These are phyloP conservation scores for Scolopax bukidnonensis DNA, from an alignment of 2,797 vertebrate species.

Conservation along the genomic window DNA sequence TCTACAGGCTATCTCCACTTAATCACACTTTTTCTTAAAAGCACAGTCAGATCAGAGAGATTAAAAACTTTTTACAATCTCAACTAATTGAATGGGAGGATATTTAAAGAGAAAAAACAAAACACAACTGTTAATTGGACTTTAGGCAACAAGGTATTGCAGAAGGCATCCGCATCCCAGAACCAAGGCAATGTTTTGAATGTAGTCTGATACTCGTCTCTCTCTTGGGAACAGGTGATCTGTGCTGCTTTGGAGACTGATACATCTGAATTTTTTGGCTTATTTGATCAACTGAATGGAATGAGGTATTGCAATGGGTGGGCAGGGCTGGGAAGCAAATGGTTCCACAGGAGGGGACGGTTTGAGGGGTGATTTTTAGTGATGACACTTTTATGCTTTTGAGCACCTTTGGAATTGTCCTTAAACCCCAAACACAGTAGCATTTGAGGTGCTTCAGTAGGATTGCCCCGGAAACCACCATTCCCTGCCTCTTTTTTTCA, in stretches of 20 bases:
- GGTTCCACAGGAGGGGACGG: neutral
- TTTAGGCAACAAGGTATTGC: neutral
- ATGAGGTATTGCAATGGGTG: neutral
- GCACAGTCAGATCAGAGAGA: neutral
- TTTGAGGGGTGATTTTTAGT: neutral
- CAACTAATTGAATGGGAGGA: neutral
- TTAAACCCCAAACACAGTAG: neutral
- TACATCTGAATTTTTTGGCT: neutral
- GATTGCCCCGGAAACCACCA: neutral
- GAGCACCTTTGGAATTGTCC: neutral
- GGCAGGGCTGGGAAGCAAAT: neutral
- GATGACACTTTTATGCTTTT: neutral
- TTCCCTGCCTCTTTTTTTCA: neutral
- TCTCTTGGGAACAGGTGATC: neutral
- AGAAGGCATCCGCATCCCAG: neutral
- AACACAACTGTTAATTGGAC: neutral
- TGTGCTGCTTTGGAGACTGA: neutral
- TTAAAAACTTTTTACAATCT: neutral
- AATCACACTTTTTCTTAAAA: neutral
- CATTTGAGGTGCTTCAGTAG: neutral
- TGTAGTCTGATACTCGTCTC: rapidly evolving
- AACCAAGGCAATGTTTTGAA: neutral
- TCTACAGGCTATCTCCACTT: neutral
- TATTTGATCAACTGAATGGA: neutral
- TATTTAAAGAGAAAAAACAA: neutral